A percentile compares a stretch with the other conserved stretches of the same genome.
These are phyloP conservation scores for Tupiocoris notatus DNA, from an alignment of 2,888 invertebrate genomes.

Conservation along the genomic window DNA sequence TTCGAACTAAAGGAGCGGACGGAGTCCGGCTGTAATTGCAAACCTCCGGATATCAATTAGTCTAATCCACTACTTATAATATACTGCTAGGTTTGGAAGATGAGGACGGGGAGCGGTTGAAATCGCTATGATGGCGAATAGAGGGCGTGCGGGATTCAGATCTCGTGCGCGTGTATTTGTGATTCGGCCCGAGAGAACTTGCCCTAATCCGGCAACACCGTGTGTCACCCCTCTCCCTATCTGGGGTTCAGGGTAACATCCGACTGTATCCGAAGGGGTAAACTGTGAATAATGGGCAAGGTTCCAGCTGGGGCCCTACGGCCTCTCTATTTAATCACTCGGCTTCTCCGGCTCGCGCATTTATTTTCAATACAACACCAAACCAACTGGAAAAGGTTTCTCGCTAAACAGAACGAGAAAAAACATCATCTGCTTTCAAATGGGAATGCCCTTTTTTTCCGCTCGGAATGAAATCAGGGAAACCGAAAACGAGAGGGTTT, in stretches of 20 bases:
- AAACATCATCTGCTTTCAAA: slow-evolving; percentile 36
- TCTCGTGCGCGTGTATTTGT: background rate
- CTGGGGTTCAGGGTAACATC: background rate
- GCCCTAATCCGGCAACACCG: slow-evolving; percentile 20
- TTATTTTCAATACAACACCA: slow-evolving; percentile 37
- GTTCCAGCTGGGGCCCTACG: slow-evolving; percentile 33
- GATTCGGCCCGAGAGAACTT: background rate
- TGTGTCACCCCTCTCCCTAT: slow-evolving; percentile 23
- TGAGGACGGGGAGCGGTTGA: background rate
- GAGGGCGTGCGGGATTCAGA: background rate
- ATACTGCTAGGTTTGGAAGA: slow-evolving; percentile 11
- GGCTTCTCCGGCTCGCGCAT: slow-evolving; percentile 18
- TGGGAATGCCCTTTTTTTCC: slow-evolving; percentile 2
- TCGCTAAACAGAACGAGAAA: slow-evolving; percentile 12
- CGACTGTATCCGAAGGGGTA: slow-evolving; percentile 29
- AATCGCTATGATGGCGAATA: slow-evolving; percentile 3
- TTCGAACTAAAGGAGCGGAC: background rate
- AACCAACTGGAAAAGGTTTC: background rate
- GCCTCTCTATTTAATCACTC: slow-evolving; percentile 39
- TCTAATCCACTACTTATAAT: slow-evolving; percentile 46
- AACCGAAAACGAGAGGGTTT: background rate
- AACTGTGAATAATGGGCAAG: slow-evolving; percentile 39
- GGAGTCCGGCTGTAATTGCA: slow-evolving; percentile 37
- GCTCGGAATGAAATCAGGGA: background rate
- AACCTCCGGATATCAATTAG: slow-evolving; percentile 44